A percentile compares a stretch with the other conserved stretches of the same genome.
Evolutionary conservation across 2,797 vertebrate genomes (phyloP).

Genomic region (Rhinatrema bivittatum): DNA sequence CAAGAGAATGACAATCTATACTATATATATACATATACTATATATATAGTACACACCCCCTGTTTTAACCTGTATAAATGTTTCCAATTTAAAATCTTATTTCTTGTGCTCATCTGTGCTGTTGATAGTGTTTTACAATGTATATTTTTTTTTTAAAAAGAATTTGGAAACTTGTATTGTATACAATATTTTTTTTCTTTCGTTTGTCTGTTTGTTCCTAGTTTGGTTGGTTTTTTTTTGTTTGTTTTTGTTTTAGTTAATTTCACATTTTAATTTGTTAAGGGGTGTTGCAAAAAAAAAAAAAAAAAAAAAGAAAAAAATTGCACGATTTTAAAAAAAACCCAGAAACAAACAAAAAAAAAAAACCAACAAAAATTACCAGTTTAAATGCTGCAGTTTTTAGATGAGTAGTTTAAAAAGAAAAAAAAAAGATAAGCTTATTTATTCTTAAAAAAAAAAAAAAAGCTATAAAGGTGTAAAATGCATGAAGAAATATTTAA

Average conservation of each 20-base stretch:
- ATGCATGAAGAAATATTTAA: slow-evolving; percentile 73
- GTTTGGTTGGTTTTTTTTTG: too few relatives aligned
- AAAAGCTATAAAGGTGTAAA: slow-evolving; percentile 56
- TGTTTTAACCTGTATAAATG: slow-evolving; percentile 71
- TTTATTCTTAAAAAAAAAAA: slow-evolving; percentile 60
- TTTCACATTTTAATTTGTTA: slow-evolving; percentile 73
- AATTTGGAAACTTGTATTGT: slow-evolving; percentile 36
- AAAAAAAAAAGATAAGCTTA: slow-evolving; percentile 46
- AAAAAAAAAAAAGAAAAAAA: too few relatives aligned
- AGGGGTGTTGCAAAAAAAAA: slow-evolving; percentile 68
- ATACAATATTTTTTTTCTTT: slow-evolving; percentile 61
- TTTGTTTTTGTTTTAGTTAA: slow-evolving; percentile 46
- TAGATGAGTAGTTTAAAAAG: slow-evolving; percentile 63
- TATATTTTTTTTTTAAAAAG: slow-evolving; percentile 44
- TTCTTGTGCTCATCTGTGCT: slow-evolving; percentile 83
- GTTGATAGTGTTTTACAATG: slow-evolving; percentile 87
- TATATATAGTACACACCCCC: slow-evolving; percentile 41
- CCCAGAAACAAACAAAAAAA: slow-evolving; percentile 35
- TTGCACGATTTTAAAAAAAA: slow-evolving; percentile 81
- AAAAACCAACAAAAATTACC: too few relatives aligned
- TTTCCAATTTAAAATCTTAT: slow-evolving; percentile 72
- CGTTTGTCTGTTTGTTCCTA: too few relatives aligned
- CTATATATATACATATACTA: slow-evolving; percentile 42
- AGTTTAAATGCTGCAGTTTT: slow-evolving; percentile 91
- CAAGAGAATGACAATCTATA: slow-evolving; percentile 75